Percentiles rank a stretch among this genome's conserved stretches.
Evolutionary conservation across 92 coral and sea anemone genomes (phyloP).

Genomic region (Anthopleura xanthogrammica): DNA sequence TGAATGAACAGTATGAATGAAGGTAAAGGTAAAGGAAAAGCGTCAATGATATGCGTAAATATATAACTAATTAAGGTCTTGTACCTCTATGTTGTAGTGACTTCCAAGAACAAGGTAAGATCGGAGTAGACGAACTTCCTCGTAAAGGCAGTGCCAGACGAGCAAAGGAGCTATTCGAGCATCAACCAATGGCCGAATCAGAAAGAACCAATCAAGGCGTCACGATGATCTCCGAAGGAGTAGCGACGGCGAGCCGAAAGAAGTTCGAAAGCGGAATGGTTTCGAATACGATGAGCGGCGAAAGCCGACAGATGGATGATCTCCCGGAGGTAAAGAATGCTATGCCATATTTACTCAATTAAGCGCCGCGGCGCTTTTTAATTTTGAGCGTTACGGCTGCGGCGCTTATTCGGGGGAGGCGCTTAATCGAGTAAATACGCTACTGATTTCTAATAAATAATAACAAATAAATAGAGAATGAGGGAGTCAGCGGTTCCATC

Average conservation of each 20-base stretch:
- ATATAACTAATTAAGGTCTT: no score
- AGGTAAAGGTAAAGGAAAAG: no score
- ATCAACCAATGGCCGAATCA: conserved; percentile 29
- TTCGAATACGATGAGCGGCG: neutral
- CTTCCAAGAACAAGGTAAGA: conserved; percentile 63
- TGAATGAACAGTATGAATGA: no score
- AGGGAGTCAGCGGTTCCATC: no score
- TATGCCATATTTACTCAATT: neutral
- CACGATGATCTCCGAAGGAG: conserved; percentile 65
- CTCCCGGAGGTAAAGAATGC: conserved; percentile 44
- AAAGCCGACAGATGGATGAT: conserved; percentile 34
- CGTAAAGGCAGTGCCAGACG: conserved; percentile 65
- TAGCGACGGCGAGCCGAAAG: conserved; percentile 37
- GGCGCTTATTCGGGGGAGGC: no score
- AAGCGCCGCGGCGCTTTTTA: no score
- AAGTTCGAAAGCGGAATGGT: conserved; percentile 54
- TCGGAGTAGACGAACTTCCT: conserved; percentile 68
- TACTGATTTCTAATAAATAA: no score
- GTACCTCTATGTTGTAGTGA: conserved; percentile 29
- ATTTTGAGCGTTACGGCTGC: no score
- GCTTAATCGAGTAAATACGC: no score
- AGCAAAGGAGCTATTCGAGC: conserved; percentile 63
- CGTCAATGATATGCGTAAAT: no score
- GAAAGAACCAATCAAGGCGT: conserved; percentile 56
- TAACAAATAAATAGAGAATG: no score